Evolutionary conservation across 2,797 vertebrate genomes (phyloP).

Genomic region (Sebastes glaucus): DNA sequence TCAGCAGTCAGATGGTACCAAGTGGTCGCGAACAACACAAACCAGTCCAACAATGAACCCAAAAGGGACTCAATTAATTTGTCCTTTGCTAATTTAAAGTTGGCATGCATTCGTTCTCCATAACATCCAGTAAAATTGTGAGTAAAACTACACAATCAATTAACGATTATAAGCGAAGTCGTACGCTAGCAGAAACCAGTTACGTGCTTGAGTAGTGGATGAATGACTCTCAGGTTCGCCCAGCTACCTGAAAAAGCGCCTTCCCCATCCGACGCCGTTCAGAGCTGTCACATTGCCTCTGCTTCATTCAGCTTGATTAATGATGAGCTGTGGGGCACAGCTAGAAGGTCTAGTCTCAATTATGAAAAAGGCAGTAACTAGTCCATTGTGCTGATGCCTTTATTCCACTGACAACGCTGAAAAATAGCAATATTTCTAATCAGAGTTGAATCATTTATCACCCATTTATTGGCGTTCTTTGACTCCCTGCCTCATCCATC

Average conservation of each 20-base stretch:
- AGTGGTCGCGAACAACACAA: constrained; percentile 16
- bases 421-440: constrained; percentile 99
- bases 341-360: constrained; percentile 99
- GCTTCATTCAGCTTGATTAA: constrained; percentile 97
- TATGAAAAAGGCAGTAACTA: constrained; percentile 98
- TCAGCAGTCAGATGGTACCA: constrained; percentile 34
- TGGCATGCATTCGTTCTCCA: not conserved
- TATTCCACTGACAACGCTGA: constrained; percentile 96
- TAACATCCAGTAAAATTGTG: not conserved
- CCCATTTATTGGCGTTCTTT: constrained; percentile 93
- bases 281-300: constrained; percentile 91
- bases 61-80: not conserved
- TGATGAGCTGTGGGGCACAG: constrained; percentile 98
- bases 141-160: not conserved
- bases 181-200: constrained; percentile 73
- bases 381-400: constrained; percentile 97
- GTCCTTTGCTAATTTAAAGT: not conserved
- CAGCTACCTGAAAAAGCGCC: constrained; percentile 91
- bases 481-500: constrained; percentile 71
- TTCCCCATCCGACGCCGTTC: constrained; percentile 91
- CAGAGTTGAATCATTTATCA: constrained; percentile 97
- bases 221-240: constrained; percentile 89
- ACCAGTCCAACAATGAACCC: not conserved
- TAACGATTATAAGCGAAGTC: constrained; percentile 13
- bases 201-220: constrained; percentile 85